Base-by-base conservation (phyloP, 2,797 vertebrate genomes). In the Gadopsis marmoratus region DNA sequence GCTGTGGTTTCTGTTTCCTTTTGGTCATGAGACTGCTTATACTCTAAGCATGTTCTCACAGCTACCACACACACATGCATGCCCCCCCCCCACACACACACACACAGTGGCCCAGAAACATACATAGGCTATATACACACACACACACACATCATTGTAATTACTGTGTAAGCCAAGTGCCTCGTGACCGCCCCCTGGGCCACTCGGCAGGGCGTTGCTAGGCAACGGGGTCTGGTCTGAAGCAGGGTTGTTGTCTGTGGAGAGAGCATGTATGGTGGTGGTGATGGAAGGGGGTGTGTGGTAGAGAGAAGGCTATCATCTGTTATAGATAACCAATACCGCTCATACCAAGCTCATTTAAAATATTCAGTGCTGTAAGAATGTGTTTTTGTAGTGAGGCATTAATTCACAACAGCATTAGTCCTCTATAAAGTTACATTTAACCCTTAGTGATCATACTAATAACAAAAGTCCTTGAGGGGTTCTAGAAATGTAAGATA, bases 131-230 rank as follows among this genome's bases (percentile, higher is more conserved):
- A 11, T 39, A 39, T 31, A 60, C 10, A 58, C 8, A 70, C 61
- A 47, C 70, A 67, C 77, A 78, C 80, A 89, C 14, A 14, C 83
- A 80, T 85, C 83, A 80, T 85, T 92, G 85, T 90, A 92, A 93
- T 94, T 94, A 93, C 90, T 76, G 92, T 87, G 86, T 90, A 94
- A 92, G 93, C 91, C 85, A 79, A 86, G 88, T 72, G 82, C 74
- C 87, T 88, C 82, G 84, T 87, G 79, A 84, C 92, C 89, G 91
- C 92, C 93, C 90, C 90, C 83, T 89, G 90, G 86, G 89, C 92
- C 88, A 89, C 88, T 92, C 78, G 23, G 74, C 76, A 90, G 74
- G 66, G 21, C 56, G 93, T 95, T 95, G 92, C 94, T 91, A 93
- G 56, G 94, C 93, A 93, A 95, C 93, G 75, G 58, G 84, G 80